Conservation (phyloP, 2,888 invertebrate species). For the Tachina fera region DNA sequence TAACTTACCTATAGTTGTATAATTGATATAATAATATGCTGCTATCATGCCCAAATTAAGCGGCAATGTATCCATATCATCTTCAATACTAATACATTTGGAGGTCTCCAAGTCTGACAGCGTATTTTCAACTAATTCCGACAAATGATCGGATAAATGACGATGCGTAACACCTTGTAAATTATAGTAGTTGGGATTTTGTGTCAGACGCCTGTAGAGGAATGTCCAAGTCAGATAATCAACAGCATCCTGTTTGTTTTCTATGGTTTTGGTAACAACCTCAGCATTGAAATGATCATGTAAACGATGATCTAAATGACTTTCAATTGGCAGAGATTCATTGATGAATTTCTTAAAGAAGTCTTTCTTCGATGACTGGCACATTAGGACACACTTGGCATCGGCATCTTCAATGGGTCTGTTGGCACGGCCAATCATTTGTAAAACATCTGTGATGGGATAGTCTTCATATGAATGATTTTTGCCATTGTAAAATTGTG, state of each 20-base stretch:
- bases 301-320: conserved; percentile 97
- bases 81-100: conserved; percentile 98
- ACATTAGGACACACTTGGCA: conserved; percentile 97
- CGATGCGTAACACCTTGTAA: conserved; percentile 98
- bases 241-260: conserved; percentile 99
- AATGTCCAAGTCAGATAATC: conserved; percentile 99
- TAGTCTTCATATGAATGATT: conserved; percentile 97
- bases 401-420: conserved; percentile 95
- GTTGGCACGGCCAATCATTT: conserved; percentile 99
- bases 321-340: conserved; percentile 98
- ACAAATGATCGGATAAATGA: conserved; percentile 98
- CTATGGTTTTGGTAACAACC: conserved; percentile 99
- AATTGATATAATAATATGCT: conserved; percentile 99
- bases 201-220: conserved; percentile 96
- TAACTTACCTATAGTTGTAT: conserved; percentile 95
- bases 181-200: conserved; percentile 99
- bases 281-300: conserved; percentile 99
- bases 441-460: conserved; percentile 97
- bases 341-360: conserved; percentile 99
- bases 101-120: conserved; percentile 97
- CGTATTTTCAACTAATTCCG: conserved; percentile 98
- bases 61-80: conserved; percentile 98
- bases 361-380: conserved; percentile 98
- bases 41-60: conserved; percentile 99
- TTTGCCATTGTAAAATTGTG: conserved; percentile 94